These are phyloP conservation scores for Dufourea novaeangliae DNA, from an alignment of 1,140 invertebrate species.

Conservation along the genomic window DNA sequence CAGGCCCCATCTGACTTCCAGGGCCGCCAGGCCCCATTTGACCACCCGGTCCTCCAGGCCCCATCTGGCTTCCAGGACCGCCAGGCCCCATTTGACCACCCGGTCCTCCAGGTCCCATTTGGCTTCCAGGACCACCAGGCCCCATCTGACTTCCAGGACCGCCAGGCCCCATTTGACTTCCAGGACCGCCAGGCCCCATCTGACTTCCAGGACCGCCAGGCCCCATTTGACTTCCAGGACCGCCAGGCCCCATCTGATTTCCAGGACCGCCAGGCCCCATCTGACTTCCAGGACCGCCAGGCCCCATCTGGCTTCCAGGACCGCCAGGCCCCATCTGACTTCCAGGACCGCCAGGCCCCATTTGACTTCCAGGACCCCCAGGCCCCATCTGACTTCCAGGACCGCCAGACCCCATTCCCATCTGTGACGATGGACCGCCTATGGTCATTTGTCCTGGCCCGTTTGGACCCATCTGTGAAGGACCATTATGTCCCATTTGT, in stretches of 20 bases:
- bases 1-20: slow-evolving; percentile 61
- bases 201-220: slow-evolving; percentile 52
- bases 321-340: slow-evolving; percentile 52
- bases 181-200: slow-evolving; percentile 50
- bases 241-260: slow-evolving; percentile 58
- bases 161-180: slow-evolving; percentile 59
- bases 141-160: slow-evolving; percentile 52
- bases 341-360: slow-evolving; percentile 53
- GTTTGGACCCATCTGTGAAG: slow-evolving; percentile 61
- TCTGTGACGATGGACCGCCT: slow-evolving; percentile 56
- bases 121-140: slow-evolving; percentile 46
- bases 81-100: slow-evolving; percentile 53
- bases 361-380: slow-evolving; percentile 43
- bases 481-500: slow-evolving; percentile 63
- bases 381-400: slow-evolving; percentile 61
- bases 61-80: slow-evolving; percentile 56
- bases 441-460: slow-evolving; percentile 59
- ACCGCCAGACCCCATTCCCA: slow-evolving; percentile 56
- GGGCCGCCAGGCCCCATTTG: slow-evolving; percentile 54
- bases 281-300: slow-evolving; percentile 48
- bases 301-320: slow-evolving; percentile 60
- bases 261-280: too few species aligned
- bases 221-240: slow-evolving; percentile 49
- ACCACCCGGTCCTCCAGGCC: slow-evolving; percentile 55
- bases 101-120: slow-evolving; percentile 47